These are phyloP conservation scores for Diadegma fenestrale DNA, from an alignment of 2,888 invertebrate genomes.

Conservation along the genomic window DNA sequence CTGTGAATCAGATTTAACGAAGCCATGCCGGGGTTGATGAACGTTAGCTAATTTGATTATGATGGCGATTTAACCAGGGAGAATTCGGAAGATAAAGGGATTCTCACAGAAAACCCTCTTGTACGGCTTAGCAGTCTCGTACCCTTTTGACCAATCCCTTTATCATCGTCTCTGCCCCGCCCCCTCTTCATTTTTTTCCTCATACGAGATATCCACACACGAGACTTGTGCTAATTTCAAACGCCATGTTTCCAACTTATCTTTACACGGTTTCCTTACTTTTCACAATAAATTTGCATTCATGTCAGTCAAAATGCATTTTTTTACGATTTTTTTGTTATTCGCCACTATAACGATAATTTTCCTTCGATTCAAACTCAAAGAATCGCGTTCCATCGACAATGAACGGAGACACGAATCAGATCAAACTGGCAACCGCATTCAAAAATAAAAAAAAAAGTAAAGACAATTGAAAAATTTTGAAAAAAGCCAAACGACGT, in stretches of 20 bases:
- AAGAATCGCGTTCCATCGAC: too few relatives aligned
- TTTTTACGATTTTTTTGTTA: too few relatives aligned
- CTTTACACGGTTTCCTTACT: neutral
- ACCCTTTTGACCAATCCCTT: slow-evolving; percentile 20
- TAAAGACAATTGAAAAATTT: too few relatives aligned
- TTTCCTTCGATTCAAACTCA: too few relatives aligned
- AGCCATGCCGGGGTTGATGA: slow-evolving; percentile 73
- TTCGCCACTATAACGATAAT: too few relatives aligned
- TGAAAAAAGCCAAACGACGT: too few relatives aligned
- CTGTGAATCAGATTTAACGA: slow-evolving; percentile 77
- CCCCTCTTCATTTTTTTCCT: neutral
- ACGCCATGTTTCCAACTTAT: neutral
- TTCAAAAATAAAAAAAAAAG: too few relatives aligned
- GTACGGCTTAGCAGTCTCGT: slow-evolving; percentile 48
- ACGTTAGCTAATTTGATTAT: slow-evolving; percentile 65
- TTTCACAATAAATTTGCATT: too few relatives aligned
- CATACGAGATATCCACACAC: neutral
- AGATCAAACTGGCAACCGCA: too few relatives aligned
- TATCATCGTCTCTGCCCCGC: slow-evolving; percentile 13
- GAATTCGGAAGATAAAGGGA: slow-evolving; percentile 24
- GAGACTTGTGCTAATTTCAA: neutral
- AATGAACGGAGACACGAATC: too few relatives aligned
- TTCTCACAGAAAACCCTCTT: slow-evolving; percentile 30
- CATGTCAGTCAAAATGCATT: too few relatives aligned
- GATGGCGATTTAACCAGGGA: slow-evolving; percentile 55